Evolutionary conservation across 2,888 invertebrate genomes (phyloP).

Genomic region (Papilio protenor): DNA sequence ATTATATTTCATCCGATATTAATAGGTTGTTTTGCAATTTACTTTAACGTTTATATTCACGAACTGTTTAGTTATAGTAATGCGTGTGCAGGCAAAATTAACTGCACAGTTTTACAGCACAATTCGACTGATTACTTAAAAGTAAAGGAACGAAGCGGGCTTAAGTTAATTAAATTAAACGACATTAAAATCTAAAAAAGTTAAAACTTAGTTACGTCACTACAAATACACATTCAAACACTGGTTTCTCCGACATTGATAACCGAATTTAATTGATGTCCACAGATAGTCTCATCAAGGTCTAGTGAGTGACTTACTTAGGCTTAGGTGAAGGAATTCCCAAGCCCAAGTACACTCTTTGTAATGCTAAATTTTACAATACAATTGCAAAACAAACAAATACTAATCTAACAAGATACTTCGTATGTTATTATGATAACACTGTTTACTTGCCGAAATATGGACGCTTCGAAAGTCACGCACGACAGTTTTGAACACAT

Average conservation of each 20-base stretch:
- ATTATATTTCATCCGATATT: background rate
- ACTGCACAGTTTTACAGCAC: no score
- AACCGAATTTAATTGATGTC: conserved; percentile 10
- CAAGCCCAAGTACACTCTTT: conserved; percentile 23
- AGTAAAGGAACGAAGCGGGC: no score
- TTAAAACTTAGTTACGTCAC: conserved; percentile 2
- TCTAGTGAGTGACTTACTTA: conserved; percentile 1
- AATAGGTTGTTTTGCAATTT: background rate
- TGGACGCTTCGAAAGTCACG: conserved; percentile 22
- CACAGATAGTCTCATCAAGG: background rate
- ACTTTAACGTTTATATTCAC: no score
- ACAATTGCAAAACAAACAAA: conserved; percentile 33
- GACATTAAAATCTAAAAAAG: background rate
- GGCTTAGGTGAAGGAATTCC: conserved; percentile 29
- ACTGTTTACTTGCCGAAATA: conserved; percentile 32
- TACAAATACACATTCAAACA: background rate
- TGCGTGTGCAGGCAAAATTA: no score
- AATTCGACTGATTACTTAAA: no score
- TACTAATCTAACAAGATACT: conserved; percentile 32
- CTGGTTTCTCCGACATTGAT: conserved; percentile 17
- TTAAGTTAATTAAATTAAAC: background rate
- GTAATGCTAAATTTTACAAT: conserved; percentile 22
- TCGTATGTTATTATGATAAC: conserved; percentile 31
- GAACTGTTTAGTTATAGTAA: no score
- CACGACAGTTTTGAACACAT: background rate